Evolutionary conservation across 2,888 invertebrate genomes (phyloP), one percentile per base, ranked within the genome.

Genomic region (Nemoura dubitans): DNA sequence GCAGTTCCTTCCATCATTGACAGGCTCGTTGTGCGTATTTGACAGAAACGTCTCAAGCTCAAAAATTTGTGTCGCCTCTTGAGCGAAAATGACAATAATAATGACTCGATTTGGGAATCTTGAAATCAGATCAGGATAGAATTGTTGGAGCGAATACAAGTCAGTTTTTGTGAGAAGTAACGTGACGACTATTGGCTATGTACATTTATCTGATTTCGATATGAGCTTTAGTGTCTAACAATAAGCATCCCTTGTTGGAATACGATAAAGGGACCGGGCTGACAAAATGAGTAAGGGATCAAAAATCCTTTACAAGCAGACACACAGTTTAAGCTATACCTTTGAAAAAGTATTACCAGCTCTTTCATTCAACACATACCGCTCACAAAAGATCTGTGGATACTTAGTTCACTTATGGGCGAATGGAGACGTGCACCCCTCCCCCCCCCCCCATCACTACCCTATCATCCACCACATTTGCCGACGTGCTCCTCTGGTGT

Each of bases 261-360:
- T 21, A 59, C 59, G 16, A 59, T 59, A 59, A 59, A 59, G 59
- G 78, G 27, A 29, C 29, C 29, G 81, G n/a, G 30, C 84, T 83
- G 30, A 36, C 30, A 78, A 28, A 81, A 21, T 81, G 81, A 81
- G 28, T 25, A 81, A 29, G 81, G 81, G 81, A 30, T 81, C 81
- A n/a, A 84, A 84, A 84, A 84, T 84, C 84, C 84, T 76, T 59
- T 59, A 84, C 84, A 84, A 43, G 27, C 59, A 43, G 59, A 59
- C 59, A 43, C 59, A 84, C 76, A 84, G 84, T 43, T 84, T 84
- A 84, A 83, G 83, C 26, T 42, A 27, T 59, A 84, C 84, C 84
- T 76, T 84, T 84, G 59, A 84, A 84, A 84, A 84, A 84, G 76
- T 59, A n/a, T 84, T 76, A 76, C 59, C 84, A 84, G 84, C 84